Conservation (phyloP, 2,797 vertebrate genomes). For the Dermochelys coriacea region DNA sequence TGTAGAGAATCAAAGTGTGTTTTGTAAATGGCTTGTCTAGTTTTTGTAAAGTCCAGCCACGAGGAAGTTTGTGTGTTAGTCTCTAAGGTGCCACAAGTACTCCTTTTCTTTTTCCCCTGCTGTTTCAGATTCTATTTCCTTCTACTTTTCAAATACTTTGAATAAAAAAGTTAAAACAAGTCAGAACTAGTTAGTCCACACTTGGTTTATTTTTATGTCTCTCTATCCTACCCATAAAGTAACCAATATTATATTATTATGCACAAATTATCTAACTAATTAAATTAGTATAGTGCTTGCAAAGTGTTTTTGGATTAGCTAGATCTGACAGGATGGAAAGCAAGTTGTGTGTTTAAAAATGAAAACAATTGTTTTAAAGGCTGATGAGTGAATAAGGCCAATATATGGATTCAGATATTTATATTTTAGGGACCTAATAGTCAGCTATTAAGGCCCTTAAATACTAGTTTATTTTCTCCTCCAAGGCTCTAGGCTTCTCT, state of each 20-base stretch:
- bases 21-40: no score
- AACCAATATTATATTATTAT: background rate
- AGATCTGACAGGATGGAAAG: background rate
- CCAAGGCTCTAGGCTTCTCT: background rate
- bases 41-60: no score
- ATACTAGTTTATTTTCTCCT: background rate
- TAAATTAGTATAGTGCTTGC: conserved; percentile 16
- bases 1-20: no score
- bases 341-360: conserved; percentile 4
- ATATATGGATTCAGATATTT: background rate
- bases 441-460: background rate
- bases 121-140: conserved; percentile 12
- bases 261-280: background rate
- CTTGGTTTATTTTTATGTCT: rapidly evolving
- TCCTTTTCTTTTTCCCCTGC: background rate
- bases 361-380: background rate
- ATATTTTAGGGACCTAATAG: background rate
- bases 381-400: background rate
- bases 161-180: background rate
- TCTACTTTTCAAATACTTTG: conserved; percentile 25
- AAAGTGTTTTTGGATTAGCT: conserved; percentile 20
- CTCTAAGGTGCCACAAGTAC: no score
- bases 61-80: no score
- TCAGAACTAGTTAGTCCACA: background rate
- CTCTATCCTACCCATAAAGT: background rate